Conservation (phyloP, 1,140 invertebrate genomes). For the Ceratosolen solmsi region DNA sequence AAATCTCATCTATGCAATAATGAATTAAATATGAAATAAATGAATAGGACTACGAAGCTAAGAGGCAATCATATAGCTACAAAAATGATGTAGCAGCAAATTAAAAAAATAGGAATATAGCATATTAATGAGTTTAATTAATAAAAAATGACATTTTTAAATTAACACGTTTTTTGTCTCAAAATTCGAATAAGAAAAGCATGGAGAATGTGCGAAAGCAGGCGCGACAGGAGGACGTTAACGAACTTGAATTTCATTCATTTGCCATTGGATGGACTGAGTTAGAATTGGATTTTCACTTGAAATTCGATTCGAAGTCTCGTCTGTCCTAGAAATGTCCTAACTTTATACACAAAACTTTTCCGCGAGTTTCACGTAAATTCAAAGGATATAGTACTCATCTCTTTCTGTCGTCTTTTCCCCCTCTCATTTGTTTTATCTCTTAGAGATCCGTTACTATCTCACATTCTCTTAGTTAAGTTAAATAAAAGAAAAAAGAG, state of each 20-base stretch:
- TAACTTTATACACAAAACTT: conserved; percentile 51
- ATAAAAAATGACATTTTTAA: background rate
- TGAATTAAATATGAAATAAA: background rate
- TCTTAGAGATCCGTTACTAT: background rate
- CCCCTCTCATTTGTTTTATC: background rate
- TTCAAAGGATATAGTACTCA: conserved; percentile 20
- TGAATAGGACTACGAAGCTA: background rate
- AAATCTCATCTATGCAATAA: background rate
- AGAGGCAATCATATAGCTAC: too few species aligned
- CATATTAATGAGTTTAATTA: background rate
- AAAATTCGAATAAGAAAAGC: background rate
- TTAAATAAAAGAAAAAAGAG: background rate
- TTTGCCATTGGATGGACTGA: conserved; percentile 47
- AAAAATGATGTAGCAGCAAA: background rate
- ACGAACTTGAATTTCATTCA: conserved; percentile 56
- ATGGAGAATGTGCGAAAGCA: conserved; percentile 32
- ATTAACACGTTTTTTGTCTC: background rate
- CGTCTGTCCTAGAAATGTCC: conserved; percentile 53
- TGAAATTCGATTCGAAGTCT: conserved; percentile 61
- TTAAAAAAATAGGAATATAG: background rate
- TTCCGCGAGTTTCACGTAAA: conserved; percentile 38
- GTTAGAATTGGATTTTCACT: conserved; percentile 63
- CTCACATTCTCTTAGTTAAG: background rate
- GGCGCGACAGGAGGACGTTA: background rate
- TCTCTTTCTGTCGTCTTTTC: background rate